Evolutionary conservation across 2,113 vertebrate species (phyloP), one percentile per base, ranked within the genome.

Genomic region (Gallinago media): DNA sequence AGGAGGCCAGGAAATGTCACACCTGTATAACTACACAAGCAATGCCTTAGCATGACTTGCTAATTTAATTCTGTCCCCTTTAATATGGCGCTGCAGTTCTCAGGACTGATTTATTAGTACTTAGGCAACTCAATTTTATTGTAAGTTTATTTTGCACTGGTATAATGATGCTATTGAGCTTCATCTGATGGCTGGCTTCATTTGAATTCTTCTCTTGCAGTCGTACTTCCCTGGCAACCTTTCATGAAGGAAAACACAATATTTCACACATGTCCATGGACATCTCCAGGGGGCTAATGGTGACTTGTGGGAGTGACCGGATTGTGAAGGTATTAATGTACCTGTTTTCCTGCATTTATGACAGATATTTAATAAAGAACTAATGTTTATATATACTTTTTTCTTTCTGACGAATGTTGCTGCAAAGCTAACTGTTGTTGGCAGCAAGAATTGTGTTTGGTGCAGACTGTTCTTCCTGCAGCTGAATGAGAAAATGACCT

Each of bases 221-320:
- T 95, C 99, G 99, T 66, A 98, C 98, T 65, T 98, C 99, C 56
- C 85, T 99, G 98, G 99, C 99, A 89, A 99, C 99, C 8, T 99
- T 99, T 97, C 99, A 99, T 58, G 99, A 99, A 98, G 99, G 99
- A 92, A 99, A 99, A 85, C 99, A 99, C 96, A 99, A 99, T 98
- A 99, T 99, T 88, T 98, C 98, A 82, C 98, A 99, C 97, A 99
- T 99, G 99, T 98, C 99, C 95, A 99, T 99, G 99, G 99, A 99
- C 83, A 97, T 98, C 27, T 98, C 98, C 79, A 98, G 99, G 98
- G 99, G 99, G 77, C 98, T 99, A 32, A 99, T 99, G 99, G 99
- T 99, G 92, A 99, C 99, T 18, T 99, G 99, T 96, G 99, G 99
- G 85, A 99, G 98, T 0, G 99, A 99, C 82, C 98, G 99, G 38